These are phyloP conservation scores for Alfaro cultratus DNA, from an alignment of 2,797 vertebrate genomes.

Conservation along the genomic window DNA sequence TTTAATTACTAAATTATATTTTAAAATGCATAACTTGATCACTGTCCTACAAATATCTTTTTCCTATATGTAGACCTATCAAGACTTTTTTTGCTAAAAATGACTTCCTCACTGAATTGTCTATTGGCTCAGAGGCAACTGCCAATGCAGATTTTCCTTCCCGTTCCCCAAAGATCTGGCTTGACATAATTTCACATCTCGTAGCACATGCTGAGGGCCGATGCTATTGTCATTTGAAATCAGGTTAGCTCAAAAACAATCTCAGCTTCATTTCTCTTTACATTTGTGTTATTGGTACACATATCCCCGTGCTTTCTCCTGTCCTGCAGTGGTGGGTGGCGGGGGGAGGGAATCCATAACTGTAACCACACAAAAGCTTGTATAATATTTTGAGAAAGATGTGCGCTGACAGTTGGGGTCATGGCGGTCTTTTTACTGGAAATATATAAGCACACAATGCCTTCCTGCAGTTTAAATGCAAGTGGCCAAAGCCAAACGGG, in stretches of 20 bases:
- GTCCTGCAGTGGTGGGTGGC: neutral
- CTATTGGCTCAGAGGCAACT: constrained; percentile 11
- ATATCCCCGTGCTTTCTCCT: neutral
- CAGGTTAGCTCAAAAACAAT: constrained; percentile 34
- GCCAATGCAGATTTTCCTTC: neutral
- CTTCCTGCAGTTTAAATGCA: constrained; percentile 16
- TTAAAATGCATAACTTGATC: neutral
- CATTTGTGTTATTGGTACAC: neutral
- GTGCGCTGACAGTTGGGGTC: constrained; percentile 17
- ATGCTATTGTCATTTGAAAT: constrained; percentile 28
- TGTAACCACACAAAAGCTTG: constrained; percentile 2
- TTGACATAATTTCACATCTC: constrained; percentile 40
- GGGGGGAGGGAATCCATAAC: neutral
- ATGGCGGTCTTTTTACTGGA: constrained; percentile 22
- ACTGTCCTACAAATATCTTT: neutral
- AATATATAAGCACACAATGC: constrained; percentile 5
- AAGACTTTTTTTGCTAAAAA: neutral
- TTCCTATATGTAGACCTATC: neutral
- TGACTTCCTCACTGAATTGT: neutral
- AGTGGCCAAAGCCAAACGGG: constrained; percentile 8
- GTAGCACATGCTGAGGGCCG: constrained; percentile 21
- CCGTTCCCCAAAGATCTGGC: constrained; percentile 19
- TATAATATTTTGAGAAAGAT: constrained; percentile 5
- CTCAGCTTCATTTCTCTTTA: constrained; percentile 42
- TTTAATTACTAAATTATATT: neutral